Base-by-base conservation (phyloP, 2,888 invertebrate species). In the Odontocolon sp. region DNA sequence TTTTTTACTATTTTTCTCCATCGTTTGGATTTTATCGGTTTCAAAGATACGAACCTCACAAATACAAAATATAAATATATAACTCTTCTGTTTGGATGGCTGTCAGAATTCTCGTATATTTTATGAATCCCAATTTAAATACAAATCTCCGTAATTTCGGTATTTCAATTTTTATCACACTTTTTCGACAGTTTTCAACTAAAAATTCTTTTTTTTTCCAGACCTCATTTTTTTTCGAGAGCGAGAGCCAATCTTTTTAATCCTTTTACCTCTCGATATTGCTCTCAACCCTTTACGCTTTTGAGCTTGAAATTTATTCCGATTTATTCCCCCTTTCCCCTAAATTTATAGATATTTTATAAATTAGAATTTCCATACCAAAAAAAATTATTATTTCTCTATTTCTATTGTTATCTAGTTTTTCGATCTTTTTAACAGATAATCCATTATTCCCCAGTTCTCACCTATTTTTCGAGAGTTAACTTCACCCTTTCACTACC, bases 371-470 rank as follows among this genome's bases (percentile, higher is more conserved):
- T 3, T 18, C 5, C 18, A 5, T 8, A 6, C 18, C n/a, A n/a
- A n/a, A n/a, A n/a, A n/a, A n/a, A n/a, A n/a, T n/a, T n/a, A 8
- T 9, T 45, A 18, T 9, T n/a, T 33, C 33, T n/a, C 16, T 8
- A 0, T 2, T n/a, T 40, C 11, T 3, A 11, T 3, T 8, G 26
- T 3, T 28, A 54, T 6, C 1, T 5, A 8, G 36, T 16, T 26
- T 47, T 47, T n/a, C n/a, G 50, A 42, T 45, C 23, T 8, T n/a
- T n/a, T n/a, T 11, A 21, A 42, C 6, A 14, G 63, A 45, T 64
- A 57, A 64, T 64, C 26, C 26, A 75, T 69, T 59, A 57, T 64
- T 64, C 50, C 21, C 38, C n/a, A 16, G 21, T 14, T 33, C 23
- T 9, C 11, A 33, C 33, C 2, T 40, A 50, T 69, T 73, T 68